phyloP scores from a whole-genome alignment of 2,113 vertebrate species.

The Cebidichthys violaceus region DNA sequence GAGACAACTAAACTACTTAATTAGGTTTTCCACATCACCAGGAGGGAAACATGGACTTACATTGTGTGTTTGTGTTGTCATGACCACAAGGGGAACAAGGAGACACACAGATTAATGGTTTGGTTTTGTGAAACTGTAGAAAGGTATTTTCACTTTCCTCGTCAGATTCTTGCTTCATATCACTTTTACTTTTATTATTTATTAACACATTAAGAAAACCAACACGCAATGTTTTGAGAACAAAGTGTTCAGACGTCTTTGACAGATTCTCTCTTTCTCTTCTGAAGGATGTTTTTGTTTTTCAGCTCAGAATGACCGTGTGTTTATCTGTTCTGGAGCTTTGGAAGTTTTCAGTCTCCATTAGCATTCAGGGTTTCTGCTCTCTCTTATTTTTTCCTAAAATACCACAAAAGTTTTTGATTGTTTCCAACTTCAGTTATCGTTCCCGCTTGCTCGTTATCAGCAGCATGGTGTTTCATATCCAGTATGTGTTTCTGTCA shows the following conservation, averaged over 20 bases:
- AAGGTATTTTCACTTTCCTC: not conserved
- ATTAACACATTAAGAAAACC: not conserved
- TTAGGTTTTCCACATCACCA: no score
- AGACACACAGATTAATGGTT: not conserved
- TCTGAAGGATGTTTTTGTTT: conserved; percentile 22
- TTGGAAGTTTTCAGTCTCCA: not conserved
- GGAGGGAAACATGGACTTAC: no score
- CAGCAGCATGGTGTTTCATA: not conserved
- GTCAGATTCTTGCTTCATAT: not conserved
- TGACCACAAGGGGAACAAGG: no score
- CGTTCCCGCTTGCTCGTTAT: conserved; percentile 3
- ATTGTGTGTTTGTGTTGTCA: no score
- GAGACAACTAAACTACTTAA: no score
- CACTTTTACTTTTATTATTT: not conserved
- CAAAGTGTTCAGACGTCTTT: conserved; percentile 7
- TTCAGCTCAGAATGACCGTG: conserved; percentile 14
- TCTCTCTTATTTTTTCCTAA: not conserved
- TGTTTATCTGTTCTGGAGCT: conserved; percentile 4
- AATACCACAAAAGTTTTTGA: conserved; percentile 2
- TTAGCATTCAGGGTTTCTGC: not conserved
- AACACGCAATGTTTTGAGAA: not conserved
- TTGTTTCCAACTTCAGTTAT: conserved; percentile 7
- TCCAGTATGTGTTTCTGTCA: not conserved
- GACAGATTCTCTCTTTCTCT: not conserved
- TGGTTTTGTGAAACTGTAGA: not conserved